Conservation (phyloP, 2,888 invertebrate species). For the Pantelozetes paolii region DNA sequence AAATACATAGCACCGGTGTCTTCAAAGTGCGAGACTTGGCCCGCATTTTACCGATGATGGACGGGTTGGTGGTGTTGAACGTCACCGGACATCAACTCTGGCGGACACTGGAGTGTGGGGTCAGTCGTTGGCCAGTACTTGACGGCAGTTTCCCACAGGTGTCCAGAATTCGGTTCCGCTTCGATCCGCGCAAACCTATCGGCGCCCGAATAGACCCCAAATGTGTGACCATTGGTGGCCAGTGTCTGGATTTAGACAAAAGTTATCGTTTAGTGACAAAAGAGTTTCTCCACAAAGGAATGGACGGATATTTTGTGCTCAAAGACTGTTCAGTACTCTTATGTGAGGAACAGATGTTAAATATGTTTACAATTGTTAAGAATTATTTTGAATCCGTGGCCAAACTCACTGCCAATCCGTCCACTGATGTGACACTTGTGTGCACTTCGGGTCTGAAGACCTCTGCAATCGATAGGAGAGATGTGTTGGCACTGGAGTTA, state of each 20-base stretch:
- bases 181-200: conserved; percentile 59
- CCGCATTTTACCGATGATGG: conserved; percentile 77
- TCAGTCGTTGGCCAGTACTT: conserved; percentile 75
- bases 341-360: conserved; percentile 78
- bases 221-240: conserved; percentile 76
- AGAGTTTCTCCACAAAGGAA: conserved; percentile 71
- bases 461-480: background rate
- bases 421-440: background rate
- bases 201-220: conserved; percentile 66
- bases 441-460: background rate
- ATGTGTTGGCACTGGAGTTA: background rate
- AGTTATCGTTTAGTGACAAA: conserved; percentile 74
- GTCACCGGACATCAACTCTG: conserved; percentile 65
- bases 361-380: conserved; percentile 74
- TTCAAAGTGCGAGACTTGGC: conserved; percentile 79
- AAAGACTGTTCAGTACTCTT: conserved; percentile 70
- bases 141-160: conserved; percentile 79
- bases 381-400: conserved; percentile 79
- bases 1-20: conserved; percentile 72
- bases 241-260: conserved; percentile 65
- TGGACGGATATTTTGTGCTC: conserved; percentile 79
- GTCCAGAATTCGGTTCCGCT: conserved; percentile 58
- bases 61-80: conserved; percentile 72
- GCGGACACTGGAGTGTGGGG: conserved; percentile 74
- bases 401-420: background rate